Percentiles rank a stretch among this genome's conserved stretches.
phyloP scores from a whole-genome alignment of 2,888 invertebrate genomes.

The Amitus sp. region DNA sequence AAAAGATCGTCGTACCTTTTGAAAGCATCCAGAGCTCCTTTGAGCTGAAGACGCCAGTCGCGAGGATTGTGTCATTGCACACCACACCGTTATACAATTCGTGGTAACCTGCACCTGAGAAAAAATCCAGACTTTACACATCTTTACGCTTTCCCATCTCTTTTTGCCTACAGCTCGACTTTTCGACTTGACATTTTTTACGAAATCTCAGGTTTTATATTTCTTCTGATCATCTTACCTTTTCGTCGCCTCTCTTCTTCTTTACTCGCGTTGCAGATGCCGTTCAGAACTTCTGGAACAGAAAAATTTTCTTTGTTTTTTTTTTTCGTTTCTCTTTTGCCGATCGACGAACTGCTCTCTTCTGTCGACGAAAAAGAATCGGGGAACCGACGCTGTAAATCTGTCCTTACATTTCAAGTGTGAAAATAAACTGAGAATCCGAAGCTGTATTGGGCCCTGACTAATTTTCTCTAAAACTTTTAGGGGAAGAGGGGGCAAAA shows the following conservation, averaged over 20 bases:
- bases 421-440: too few relatives aligned
- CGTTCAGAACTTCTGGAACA: constrained; percentile 63
- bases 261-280: constrained; percentile 64
- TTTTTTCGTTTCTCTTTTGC: too few relatives aligned
- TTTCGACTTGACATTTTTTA: too few relatives aligned
- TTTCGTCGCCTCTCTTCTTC: constrained; percentile 65
- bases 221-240: too few relatives aligned
- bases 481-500: too few relatives aligned
- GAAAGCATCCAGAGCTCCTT: constrained; percentile 99
- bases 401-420: too few relatives aligned
- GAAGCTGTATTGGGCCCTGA: too few relatives aligned
- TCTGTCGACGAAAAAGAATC: constrained; percentile 10
- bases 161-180: constrained; percentile 18
- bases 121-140: constrained; percentile 56
- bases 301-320: constrained; percentile 44
- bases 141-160: neutral
- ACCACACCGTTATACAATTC: constrained; percentile 98
- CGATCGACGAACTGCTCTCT: too few relatives aligned
- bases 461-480: too few relatives aligned
- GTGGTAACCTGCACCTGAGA: constrained; percentile 71
- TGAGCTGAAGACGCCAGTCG: constrained; percentile 99
- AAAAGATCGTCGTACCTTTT: constrained; percentile 77
- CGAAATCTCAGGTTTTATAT: too few relatives aligned
- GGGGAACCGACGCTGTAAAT: too few relatives aligned
- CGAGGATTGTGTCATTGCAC: constrained; percentile 99